Conservation (phyloP, 2,888 invertebrate species). For the Drosophila putrida region DNA sequence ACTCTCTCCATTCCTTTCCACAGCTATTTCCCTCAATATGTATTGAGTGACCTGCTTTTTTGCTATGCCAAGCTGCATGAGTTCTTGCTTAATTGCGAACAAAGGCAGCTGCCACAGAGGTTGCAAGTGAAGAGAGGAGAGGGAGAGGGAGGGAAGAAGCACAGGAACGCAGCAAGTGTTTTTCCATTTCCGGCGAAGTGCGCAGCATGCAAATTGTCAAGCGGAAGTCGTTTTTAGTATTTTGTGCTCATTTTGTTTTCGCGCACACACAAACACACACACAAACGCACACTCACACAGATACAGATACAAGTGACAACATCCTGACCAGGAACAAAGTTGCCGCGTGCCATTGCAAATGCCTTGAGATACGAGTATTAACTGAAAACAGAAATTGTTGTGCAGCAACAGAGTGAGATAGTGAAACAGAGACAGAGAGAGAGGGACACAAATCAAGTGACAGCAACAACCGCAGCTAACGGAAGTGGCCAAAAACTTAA, state of each 20-base stretch:
- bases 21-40: constrained; percentile 32
- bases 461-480: constrained; percentile 55
- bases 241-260: constrained; percentile 80
- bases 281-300: constrained; percentile 30
- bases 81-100: constrained; percentile 74
- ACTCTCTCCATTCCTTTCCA: background rate
- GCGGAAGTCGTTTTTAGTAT: constrained; percentile 80
- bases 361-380: constrained; percentile 69
- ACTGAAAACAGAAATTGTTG: constrained; percentile 60
- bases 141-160: background rate
- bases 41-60: constrained; percentile 73
- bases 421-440: constrained; percentile 30
- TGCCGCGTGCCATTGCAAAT: constrained; percentile 69
- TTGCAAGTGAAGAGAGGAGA: background rate
- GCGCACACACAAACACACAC: constrained; percentile 43
- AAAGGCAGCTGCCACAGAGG: constrained; percentile 31
- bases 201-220: constrained; percentile 78
- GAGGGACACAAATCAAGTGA: constrained; percentile 69
- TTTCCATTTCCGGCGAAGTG: constrained; percentile 74
- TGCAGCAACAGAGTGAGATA: constrained; percentile 12
- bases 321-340: constrained; percentile 78
- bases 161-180: constrained; percentile 61
- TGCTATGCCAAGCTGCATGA: constrained; percentile 65
- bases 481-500: constrained; percentile 62
- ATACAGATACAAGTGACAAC: constrained; percentile 68